Percentiles rank a stretch among this genome's conserved stretches.
phyloP scores from a whole-genome alignment of 2,113 vertebrate genomes.

The Salminus brasiliensis region DNA sequence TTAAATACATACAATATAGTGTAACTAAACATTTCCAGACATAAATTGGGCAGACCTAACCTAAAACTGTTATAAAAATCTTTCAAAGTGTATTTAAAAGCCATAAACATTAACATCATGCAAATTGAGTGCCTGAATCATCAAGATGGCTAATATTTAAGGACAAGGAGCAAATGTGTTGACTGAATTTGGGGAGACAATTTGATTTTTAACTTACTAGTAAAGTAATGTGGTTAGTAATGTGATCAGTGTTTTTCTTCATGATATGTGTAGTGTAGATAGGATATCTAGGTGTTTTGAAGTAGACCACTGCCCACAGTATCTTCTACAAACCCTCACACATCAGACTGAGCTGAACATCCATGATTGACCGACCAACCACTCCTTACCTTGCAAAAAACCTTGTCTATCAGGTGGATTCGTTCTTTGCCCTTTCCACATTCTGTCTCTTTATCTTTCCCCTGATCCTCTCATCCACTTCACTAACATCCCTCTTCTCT shows the following conservation, averaged over 20 bases:
- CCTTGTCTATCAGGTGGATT: background rate
- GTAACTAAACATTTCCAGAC: too few species aligned
- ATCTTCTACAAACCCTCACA: background rate
- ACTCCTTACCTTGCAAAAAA: conserved; percentile 1
- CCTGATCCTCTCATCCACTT: conserved; percentile 1
- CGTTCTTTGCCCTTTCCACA: background rate
- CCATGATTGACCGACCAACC: background rate
- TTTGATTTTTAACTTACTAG: too few species aligned
- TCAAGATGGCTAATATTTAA: too few species aligned
- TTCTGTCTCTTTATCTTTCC: background rate
- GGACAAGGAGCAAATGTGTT: too few species aligned
- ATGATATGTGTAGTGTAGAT: background rate
- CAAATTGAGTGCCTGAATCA: too few species aligned
- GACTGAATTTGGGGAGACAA: too few species aligned
- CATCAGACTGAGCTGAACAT: background rate
- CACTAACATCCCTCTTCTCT: background rate
- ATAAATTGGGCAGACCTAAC: too few species aligned
- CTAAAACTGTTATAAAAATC: too few species aligned
- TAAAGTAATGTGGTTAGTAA: too few species aligned
- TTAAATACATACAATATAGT: too few species aligned
- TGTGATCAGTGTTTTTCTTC: background rate
- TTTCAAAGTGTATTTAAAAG: too few species aligned
- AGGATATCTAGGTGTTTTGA: conserved; percentile 1
- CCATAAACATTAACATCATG: too few species aligned
- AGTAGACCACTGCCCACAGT: background rate